Percentiles rank a stretch among this genome's conserved stretches.
Evolutionary conservation across 1,140 invertebrate genomes (phyloP).

Genomic region (Drosophila eugracilis): DNA sequence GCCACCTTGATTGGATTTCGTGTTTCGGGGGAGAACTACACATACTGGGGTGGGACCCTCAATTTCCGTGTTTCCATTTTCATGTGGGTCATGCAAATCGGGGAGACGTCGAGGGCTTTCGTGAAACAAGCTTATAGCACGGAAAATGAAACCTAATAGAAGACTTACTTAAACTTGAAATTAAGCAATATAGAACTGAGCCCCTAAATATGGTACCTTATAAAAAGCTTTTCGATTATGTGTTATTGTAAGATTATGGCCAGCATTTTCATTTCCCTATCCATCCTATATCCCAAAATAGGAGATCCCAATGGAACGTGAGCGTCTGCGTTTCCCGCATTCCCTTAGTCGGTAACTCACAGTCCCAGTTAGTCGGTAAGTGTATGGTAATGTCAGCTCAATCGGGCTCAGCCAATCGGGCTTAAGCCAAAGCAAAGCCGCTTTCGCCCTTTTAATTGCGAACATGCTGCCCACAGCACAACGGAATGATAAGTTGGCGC

Average conservation of each 20-base stretch:
- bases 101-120: background rate
- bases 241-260: too few relatives aligned
- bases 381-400: constrained; percentile 12
- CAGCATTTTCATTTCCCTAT: too few relatives aligned
- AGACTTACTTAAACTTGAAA: too few relatives aligned
- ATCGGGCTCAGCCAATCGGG: constrained; percentile 22
- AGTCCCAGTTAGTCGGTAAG: background rate
- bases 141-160: background rate
- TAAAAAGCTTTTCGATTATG: too few relatives aligned
- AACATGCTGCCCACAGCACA: constrained; percentile 2
- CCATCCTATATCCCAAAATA: too few relatives aligned
- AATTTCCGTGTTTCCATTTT: background rate
- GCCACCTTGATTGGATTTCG: constrained; percentile 26
- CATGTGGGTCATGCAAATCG: constrained; percentile 5
- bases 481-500: constrained; percentile 68
- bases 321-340: background rate
- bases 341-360: background rate
- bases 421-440: constrained; percentile 46
- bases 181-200: too few relatives aligned
- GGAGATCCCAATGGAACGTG: too few relatives aligned
- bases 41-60: background rate
- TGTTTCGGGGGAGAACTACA: constrained; percentile 3
- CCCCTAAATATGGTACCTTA: too few relatives aligned
- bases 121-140: background rate
- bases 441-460: constrained; percentile 27